Percentiles rank a stretch among this genome's conserved stretches.
phyloP scores from a whole-genome alignment of 2,113 vertebrate species.

The Rhynchomys soricoides region DNA sequence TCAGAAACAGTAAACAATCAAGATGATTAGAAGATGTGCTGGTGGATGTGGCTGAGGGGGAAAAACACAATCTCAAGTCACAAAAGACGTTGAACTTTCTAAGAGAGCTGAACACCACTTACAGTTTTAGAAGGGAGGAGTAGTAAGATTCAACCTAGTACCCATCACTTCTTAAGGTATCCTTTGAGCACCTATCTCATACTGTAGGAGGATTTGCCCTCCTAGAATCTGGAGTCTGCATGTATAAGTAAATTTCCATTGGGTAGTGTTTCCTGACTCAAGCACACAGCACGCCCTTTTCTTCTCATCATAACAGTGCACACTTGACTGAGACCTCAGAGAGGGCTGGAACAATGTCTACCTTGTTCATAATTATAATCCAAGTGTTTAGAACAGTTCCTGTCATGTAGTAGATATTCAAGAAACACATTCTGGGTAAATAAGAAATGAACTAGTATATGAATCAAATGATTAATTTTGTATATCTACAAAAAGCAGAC shows the following conservation, averaged over 20 bases:
- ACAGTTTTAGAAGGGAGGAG: constrained; percentile 41
- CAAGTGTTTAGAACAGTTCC: neutral
- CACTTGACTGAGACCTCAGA: constrained; percentile 27
- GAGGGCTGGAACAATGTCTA: neutral
- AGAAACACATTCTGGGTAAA: constrained; percentile 41
- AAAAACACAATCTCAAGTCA: neutral
- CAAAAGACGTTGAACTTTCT: neutral
- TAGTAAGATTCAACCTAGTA: neutral
- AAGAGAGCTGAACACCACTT: neutral
- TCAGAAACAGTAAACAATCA: neutral
- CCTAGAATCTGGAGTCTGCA: neutral
- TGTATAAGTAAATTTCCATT: constrained; percentile 29
- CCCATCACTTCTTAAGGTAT: neutral
- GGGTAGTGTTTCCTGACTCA: neutral
- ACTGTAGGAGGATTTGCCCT: constrained; percentile 5
- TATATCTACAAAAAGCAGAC: neutral
- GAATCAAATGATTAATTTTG: neutral
- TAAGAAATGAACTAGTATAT: neutral
- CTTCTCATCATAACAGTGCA: neutral
- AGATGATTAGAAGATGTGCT: neutral
- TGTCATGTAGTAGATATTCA: constrained; percentile 23
- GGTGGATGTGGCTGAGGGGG: neutral
- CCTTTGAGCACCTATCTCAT: neutral
- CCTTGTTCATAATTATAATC: constrained; percentile 40
- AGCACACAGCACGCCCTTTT: neutral